Percentiles rank a stretch among this genome's conserved stretches.
phyloP scores from a whole-genome alignment of 2,888 invertebrate genomes.

The Adela reaumurella region DNA sequence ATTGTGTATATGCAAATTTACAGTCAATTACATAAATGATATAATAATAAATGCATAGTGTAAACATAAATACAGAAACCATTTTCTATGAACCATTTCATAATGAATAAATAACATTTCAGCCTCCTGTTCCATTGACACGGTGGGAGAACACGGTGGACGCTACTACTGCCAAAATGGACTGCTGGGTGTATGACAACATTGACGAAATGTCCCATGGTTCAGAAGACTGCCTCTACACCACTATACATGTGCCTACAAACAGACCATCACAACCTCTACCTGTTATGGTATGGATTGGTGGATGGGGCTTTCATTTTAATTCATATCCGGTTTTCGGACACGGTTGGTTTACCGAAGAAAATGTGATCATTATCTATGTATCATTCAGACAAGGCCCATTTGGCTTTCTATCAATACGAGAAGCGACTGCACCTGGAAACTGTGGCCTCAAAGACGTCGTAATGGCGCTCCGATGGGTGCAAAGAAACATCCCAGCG shows the following conservation, averaged over 20 bases:
- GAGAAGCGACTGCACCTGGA: constrained; percentile 40
- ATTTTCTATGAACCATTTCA: too few species aligned
- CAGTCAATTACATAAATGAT: too few species aligned
- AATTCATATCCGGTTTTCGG: constrained; percentile 29
- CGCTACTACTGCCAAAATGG: constrained; percentile 14
- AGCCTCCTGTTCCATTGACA: constrained; percentile 30
- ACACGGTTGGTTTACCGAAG: constrained; percentile 27
- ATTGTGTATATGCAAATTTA: too few species aligned
- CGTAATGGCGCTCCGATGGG: constrained; percentile 41
- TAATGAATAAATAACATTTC: constrained; percentile 15
- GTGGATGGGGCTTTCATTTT: constrained; percentile 28
- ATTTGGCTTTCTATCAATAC: constrained; percentile 44
- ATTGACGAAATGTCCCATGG: constrained; percentile 17
- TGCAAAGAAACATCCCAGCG: constrained; percentile 31
- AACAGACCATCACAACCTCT: constrained; percentile 26
- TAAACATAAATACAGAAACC: too few species aligned
- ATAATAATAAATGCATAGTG: too few species aligned
- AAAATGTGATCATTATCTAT: constrained; percentile 35
- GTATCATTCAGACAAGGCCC: constrained; percentile 44
- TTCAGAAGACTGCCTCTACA: constrained; percentile 44
- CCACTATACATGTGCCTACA: constrained; percentile 33
- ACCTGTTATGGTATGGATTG: constrained; percentile 53
- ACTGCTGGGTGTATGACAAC: neutral
- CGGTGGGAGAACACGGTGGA: constrained; percentile 28
- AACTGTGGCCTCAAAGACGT: constrained; percentile 46